Percentiles rank a stretch among this genome's conserved stretches.
These are phyloP conservation scores for Halictus ligatus DNA, from an alignment of 2,888 invertebrate species.

Conservation along the genomic window DNA sequence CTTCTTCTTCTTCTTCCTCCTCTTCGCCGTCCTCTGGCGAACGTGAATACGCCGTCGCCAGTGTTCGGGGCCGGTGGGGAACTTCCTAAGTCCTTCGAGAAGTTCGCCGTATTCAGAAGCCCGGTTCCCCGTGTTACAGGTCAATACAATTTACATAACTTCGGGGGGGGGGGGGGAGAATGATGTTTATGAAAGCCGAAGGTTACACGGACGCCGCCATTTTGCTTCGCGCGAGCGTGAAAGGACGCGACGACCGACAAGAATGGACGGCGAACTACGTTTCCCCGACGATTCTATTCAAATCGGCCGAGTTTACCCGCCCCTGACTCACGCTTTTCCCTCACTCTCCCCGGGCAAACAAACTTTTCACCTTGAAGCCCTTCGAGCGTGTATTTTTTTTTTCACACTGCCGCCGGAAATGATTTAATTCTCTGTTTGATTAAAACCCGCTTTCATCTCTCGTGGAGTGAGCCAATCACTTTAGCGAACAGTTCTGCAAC, in stretches of 20 bases:
- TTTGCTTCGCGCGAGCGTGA: background rate
- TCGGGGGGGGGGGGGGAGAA: background rate
- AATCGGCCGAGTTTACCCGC: background rate
- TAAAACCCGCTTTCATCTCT: background rate
- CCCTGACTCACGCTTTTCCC: background rate
- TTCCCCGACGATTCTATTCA: background rate
- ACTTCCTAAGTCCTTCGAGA: constrained; percentile 20
- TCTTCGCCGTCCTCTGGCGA: background rate
- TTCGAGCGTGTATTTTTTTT: background rate
- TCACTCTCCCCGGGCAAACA: background rate
- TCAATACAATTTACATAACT: constrained; percentile 15
- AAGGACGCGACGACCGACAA: background rate
- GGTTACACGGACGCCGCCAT: constrained; percentile 19
- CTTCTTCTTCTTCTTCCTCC: background rate
- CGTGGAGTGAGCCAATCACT: too few species aligned
- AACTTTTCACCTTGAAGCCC: background rate
- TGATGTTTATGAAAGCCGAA: constrained; percentile 18
- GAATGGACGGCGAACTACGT: background rate
- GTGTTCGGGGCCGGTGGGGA: background rate
- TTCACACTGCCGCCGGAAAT: background rate
- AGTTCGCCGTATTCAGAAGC: background rate
- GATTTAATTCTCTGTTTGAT: background rate
- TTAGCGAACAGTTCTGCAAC: too few species aligned
- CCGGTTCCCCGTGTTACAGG: background rate
- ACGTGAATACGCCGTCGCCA: constrained; percentile 9